Conservation (phyloP, 2,888 invertebrate species). For the Alviniconcha strummeri region DNA sequence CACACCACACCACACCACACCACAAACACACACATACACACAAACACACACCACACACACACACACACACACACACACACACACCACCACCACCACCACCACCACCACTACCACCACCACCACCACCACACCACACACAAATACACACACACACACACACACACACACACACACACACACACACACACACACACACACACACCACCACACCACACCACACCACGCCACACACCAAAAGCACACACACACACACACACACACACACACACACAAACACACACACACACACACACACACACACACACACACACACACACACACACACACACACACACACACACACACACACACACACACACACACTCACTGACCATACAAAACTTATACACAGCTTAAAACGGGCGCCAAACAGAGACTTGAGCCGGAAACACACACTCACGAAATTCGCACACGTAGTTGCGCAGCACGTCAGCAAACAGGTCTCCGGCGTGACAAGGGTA, state of each 20-base stretch:
- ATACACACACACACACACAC: conserved; percentile 7
- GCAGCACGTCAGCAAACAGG: neutral
- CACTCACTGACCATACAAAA: neutral
- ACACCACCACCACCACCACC: no score
- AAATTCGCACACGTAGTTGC: neutral
- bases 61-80: neutral
- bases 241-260: neutral
- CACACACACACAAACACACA: neutral
- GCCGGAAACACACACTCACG: neutral
- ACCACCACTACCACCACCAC: no score
- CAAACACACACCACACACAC: neutral
- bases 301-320: neutral
- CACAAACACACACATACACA: neutral
- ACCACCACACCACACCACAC: neutral
- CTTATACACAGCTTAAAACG: no score
- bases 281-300: neutral
- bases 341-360: conserved; percentile 11
- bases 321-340: neutral
- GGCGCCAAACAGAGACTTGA: no score
- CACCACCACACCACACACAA: conserved; percentile 13
- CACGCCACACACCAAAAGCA: neutral
- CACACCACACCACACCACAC: neutral
- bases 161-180: neutral
- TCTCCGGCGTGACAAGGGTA: neutral
- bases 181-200: neutral